Evolutionary conservation across 2,797 vertebrate species (phyloP).

Genomic region (Helostoma temminkii): DNA sequence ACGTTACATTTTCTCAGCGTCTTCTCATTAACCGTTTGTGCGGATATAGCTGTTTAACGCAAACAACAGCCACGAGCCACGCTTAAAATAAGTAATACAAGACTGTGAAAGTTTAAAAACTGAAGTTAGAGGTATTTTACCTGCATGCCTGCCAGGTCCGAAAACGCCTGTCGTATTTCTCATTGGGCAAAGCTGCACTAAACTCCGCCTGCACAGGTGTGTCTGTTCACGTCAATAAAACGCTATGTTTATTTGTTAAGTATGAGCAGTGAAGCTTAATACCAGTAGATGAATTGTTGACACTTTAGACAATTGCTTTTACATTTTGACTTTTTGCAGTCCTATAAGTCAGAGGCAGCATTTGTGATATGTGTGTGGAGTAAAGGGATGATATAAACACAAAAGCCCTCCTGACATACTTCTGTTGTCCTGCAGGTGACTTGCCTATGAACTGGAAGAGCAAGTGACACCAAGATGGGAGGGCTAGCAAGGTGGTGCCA

Average conservation of each 20-base stretch:
- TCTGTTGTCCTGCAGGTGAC: conserved; percentile 67
- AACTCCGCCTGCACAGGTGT: conserved; percentile 56
- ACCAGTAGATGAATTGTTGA: background rate
- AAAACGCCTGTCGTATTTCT: background rate
- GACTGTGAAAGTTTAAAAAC: fast-evolving
- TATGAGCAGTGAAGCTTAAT: background rate
- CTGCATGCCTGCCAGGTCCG: conserved; percentile 67
- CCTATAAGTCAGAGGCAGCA: background rate
- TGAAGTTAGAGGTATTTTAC: conserved; percentile 17
- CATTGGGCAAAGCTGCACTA: conserved; percentile 40
- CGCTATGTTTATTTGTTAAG: background rate
- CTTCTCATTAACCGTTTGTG: background rate
- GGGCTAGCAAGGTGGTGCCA: conserved; percentile 42
- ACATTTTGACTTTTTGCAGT: background rate
- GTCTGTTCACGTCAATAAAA: no score
- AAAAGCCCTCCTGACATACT: conserved; percentile 2
- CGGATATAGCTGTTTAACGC: fast-evolving
- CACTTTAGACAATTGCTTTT: background rate
- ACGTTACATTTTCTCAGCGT: background rate
- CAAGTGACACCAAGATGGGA: conserved; percentile 70
- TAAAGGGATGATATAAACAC: background rate
- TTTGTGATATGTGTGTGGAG: background rate
- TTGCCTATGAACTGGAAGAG: conserved; percentile 28
- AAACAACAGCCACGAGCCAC: background rate
- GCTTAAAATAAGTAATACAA: no score